These are phyloP conservation scores for Ursus arctos DNA, from an alignment of 2,113 vertebrate species.

Conservation along the genomic window DNA sequence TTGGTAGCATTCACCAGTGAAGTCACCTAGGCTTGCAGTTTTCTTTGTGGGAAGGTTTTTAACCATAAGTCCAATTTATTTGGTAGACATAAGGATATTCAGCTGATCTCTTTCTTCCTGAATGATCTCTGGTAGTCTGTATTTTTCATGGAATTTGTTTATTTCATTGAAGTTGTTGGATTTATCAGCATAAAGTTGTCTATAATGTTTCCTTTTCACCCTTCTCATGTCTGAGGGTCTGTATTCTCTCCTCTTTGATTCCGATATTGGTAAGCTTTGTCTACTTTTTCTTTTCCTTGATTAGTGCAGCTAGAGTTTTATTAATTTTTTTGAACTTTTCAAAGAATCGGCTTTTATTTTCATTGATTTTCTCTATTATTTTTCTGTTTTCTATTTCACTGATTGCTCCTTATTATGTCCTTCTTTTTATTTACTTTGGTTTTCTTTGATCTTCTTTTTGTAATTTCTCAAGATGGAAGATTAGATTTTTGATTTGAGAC, in stretches of 20 bases:
- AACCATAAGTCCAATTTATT: neutral
- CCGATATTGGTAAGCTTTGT: neutral
- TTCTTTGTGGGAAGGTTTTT: neutral
- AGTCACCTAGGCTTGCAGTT: neutral
- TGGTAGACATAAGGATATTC: neutral
- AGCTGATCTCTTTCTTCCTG: neutral
- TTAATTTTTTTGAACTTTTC: constrained; percentile 38
- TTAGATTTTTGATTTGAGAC: constrained; percentile 25
- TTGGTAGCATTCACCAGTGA: neutral
- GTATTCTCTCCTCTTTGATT: neutral
- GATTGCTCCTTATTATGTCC: neutral
- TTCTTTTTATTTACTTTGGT: constrained; percentile 17
- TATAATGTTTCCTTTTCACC: constrained; percentile 7
- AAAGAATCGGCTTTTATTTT: constrained; percentile 52
- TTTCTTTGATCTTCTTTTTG: neutral
- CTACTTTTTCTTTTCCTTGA: neutral
- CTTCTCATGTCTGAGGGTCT: constrained; percentile 25
- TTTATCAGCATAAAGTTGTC: constrained; percentile 28
- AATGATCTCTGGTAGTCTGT: neutral
- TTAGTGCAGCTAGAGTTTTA: neutral
- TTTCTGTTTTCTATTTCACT: constrained; percentile 41
- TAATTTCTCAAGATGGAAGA: neutral
- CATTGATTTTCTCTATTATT: neutral
- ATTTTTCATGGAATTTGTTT: constrained; percentile 51
- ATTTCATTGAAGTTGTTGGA: constrained; percentile 11